phyloP scores from a whole-genome alignment of 1,140 invertebrate genomes.

The Amphibalanus amphitrite region DNA sequence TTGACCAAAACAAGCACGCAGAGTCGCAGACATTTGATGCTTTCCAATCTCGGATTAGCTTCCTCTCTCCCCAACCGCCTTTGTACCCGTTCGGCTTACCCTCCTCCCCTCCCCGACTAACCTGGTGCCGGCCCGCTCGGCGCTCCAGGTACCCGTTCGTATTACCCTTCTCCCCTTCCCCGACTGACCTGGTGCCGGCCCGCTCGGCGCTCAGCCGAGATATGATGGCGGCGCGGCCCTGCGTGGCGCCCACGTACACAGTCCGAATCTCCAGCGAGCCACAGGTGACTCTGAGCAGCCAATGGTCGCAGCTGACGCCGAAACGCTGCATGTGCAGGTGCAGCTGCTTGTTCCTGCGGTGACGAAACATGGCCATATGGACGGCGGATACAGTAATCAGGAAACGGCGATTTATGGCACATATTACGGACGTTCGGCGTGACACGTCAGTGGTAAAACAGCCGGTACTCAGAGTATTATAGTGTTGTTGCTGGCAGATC shows the following conservation, averaged over 20 bases:
- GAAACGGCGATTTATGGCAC: too few species aligned
- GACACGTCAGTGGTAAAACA: too few species aligned
- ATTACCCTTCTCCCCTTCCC: background rate
- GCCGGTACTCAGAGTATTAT: too few species aligned
- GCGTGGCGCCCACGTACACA: constrained; percentile 80
- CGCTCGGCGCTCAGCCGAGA: constrained; percentile 92
- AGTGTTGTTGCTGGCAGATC: too few species aligned
- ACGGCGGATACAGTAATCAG: too few species aligned
- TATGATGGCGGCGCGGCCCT: constrained; percentile 81
- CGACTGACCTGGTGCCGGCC: constrained; percentile 60
- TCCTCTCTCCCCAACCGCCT: background rate
- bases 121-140: constrained; percentile 37
- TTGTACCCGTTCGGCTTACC: constrained; percentile 6
- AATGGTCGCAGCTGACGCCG: constrained; percentile 67
- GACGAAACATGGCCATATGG: too few species aligned
- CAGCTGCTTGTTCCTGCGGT: constrained; percentile 67
- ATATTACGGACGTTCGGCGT: too few species aligned
- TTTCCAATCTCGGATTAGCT: too few species aligned
- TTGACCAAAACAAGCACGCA: too few species aligned
- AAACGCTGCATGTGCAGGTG: constrained; percentile 79
- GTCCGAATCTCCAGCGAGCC: constrained; percentile 90
- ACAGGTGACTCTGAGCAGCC: constrained; percentile 87
- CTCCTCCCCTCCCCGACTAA: background rate
- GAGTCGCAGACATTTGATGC: too few species aligned
- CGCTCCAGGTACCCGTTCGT: too few species aligned